Base-by-base conservation (phyloP, 2,888 invertebrate genomes). In the Cosmia trapezina region DNA sequence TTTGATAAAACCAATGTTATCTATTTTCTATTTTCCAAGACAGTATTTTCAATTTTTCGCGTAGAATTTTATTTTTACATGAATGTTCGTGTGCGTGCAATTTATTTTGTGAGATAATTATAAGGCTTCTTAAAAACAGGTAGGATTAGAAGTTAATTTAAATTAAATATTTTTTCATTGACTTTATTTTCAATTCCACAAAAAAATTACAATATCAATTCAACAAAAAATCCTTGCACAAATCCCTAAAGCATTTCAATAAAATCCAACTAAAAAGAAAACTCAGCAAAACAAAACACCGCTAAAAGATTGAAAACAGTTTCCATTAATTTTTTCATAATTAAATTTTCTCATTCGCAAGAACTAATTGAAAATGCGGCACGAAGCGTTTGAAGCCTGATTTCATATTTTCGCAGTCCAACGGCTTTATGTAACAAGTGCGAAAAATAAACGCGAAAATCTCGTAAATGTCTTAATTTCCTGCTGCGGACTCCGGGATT, bases 391-490 rank as follows among this genome's bases (percentile, higher is more conserved):
- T 57, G 22, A 61, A 78, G 49, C 43, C 53, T 33, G 61, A 72
- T 64, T 82, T 65, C 51, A 76, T 74, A 79, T 73, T 81, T 81
- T 77, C 72, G 41, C 51, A 63, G 14, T 68, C 33, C 49, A 11
- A 63, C 64, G 63, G 66, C 69, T 73, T 80, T 70, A 75, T 33
- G 62, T 65, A 75, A 70, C 49, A 70, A 78, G 82, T 84, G 61
- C 75, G 62, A 65, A 72, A 62, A 57, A 75, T 66, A 78, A 79
- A 88, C 64, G 83, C 70, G 84, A 84, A 85, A 84, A 86, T 88
- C 87, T 73, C 69, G 80, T 87, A 89, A 93, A 91, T 88, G 93
- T 89, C 92, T 94, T 95, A 92, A 95, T 96, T 95, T 96, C 95
- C 95, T 93, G 89, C 82, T 78, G 85, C 73, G 81, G 84, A 80